Conservation (phyloP, 2,888 invertebrate genomes). For the Eudasyphora cyanicolor region DNA sequence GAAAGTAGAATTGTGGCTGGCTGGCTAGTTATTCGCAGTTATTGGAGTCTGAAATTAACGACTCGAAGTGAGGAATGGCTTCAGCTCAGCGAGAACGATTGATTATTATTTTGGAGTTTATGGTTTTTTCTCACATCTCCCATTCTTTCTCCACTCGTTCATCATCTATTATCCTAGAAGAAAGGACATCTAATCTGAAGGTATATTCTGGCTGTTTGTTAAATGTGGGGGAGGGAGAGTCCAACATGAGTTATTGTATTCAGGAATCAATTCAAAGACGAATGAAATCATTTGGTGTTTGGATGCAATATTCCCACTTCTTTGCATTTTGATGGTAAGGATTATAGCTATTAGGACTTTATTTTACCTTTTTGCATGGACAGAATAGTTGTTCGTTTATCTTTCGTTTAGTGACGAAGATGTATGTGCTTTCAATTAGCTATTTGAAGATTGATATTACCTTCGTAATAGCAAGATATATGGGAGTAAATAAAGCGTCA, state of each 20-base stretch:
- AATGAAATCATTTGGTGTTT: not conserved
- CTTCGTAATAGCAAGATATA: too few relatives aligned
- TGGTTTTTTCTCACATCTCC: not conserved
- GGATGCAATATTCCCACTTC: not conserved
- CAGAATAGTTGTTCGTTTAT: too few relatives aligned
- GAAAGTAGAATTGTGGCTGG: not conserved
- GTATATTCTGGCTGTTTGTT: too few relatives aligned
- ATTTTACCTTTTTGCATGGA: too few relatives aligned
- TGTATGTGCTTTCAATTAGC: too few relatives aligned
- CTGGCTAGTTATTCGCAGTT: constrained; percentile 2
- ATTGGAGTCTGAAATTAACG: constrained; percentile 24
- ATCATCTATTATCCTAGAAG: too few relatives aligned
- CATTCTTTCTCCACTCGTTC: not conserved
- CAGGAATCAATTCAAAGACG: not conserved
- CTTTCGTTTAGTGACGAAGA: too few relatives aligned
- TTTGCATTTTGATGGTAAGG: not conserved
- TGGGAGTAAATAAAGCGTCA: too few relatives aligned
- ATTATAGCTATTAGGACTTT: too few relatives aligned
- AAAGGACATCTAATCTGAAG: too few relatives aligned
- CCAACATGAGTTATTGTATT: not conserved
- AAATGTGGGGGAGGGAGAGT: not conserved
- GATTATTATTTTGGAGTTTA: not conserved
- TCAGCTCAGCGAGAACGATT: not conserved
- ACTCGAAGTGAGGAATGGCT: not conserved
- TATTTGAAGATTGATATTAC: too few relatives aligned